Evolutionary conservation across 1,140 invertebrate genomes (phyloP).

Genomic region (Forficula auricularia): DNA sequence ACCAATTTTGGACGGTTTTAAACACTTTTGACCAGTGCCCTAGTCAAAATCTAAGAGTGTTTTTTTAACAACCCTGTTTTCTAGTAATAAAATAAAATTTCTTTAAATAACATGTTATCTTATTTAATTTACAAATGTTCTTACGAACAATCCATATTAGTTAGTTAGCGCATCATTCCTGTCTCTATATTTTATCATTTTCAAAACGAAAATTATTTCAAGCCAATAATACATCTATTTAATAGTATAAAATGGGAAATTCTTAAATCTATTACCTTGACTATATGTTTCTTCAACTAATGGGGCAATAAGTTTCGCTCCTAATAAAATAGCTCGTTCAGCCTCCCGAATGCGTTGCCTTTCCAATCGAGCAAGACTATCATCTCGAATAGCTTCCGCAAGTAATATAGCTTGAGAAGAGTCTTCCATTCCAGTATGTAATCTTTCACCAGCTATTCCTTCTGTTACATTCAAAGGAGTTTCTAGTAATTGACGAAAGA

Average conservation of each 20-base stretch:
- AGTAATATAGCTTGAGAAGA: constrained; percentile 20
- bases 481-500: constrained; percentile 78
- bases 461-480: constrained; percentile 51
- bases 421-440: too few relatives aligned
- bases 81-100: too few relatives aligned
- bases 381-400: constrained; percentile 60
- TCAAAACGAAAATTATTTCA: constrained; percentile 5
- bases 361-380: constrained; percentile 60
- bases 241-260: not conserved
- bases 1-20: too few relatives aligned
- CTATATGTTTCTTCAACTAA: constrained; percentile 63
- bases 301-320: constrained; percentile 82
- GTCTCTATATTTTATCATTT: not conserved
- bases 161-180: not conserved
- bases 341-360: constrained; percentile 54
- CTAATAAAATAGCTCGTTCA: constrained; percentile 69
- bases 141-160: too few relatives aligned
- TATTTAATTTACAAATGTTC: too few relatives aligned
- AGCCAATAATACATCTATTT: too few relatives aligned
- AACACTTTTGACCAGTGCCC: too few relatives aligned
- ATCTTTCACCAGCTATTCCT: too few relatives aligned
- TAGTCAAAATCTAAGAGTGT: too few relatives aligned
- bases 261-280: constrained; percentile 36
- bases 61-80: too few relatives aligned
- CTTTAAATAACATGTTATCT: too few relatives aligned